Conservation (phyloP, 2,113 vertebrate genomes). For the Orthonyx spaldingii region DNA sequence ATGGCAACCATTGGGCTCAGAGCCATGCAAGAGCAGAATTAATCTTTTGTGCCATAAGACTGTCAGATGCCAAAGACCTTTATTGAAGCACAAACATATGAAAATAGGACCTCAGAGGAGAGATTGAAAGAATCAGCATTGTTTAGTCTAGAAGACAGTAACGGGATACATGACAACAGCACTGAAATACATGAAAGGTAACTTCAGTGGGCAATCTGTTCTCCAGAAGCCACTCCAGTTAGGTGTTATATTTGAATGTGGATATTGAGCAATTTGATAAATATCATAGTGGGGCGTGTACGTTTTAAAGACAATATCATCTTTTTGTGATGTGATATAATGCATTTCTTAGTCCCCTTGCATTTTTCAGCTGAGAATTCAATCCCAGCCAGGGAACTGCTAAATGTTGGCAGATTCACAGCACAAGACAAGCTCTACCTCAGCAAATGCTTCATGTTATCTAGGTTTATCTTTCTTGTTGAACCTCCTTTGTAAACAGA, state of each 20-base stretch:
- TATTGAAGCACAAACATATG: background rate
- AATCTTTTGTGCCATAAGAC: background rate
- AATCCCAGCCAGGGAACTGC: background rate
- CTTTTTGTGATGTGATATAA: background rate
- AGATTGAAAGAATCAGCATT: background rate
- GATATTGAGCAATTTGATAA: background rate
- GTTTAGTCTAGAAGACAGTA: background rate
- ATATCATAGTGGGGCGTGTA: background rate
- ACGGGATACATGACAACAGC: background rate
- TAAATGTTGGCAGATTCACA: background rate
- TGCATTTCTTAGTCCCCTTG: background rate
- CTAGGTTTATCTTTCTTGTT: conserved; percentile 23
- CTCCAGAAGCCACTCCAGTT: background rate
- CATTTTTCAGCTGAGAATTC: background rate
- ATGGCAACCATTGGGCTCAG: background rate
- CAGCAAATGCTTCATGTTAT: conserved; percentile 10
- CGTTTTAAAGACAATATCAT: background rate
- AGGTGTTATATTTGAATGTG: background rate
- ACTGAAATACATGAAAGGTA: background rate
- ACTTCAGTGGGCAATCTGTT: background rate
- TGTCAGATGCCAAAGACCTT: background rate
- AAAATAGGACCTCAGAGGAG: background rate
- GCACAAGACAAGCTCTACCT: background rate
- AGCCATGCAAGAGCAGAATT: background rate
- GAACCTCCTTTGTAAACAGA: conserved; percentile 23